phyloP scores from a whole-genome alignment of 2,113 vertebrate genomes.

The Vombatus ursinus region DNA sequence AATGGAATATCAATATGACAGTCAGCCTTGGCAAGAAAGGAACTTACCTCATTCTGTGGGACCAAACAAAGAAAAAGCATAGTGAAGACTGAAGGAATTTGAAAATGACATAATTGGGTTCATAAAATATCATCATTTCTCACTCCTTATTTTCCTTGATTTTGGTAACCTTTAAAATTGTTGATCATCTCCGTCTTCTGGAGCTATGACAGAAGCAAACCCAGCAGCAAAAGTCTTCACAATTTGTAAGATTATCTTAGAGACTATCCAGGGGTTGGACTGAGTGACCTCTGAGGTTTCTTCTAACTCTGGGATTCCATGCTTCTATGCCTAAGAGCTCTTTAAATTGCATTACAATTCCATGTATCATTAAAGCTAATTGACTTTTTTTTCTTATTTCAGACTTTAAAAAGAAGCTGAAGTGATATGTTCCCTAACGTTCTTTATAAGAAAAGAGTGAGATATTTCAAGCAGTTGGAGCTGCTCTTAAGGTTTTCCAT shows the following conservation, averaged over 20 bases:
- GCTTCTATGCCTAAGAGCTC: not conserved
- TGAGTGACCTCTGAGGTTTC: not conserved
- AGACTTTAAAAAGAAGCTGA: not conserved
- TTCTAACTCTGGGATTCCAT: not conserved
- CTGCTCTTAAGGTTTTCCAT: constrained; percentile 5
- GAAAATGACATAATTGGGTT: not conserved
- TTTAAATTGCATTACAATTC: not conserved
- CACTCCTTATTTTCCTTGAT: not conserved
- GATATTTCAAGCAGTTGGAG: not conserved
- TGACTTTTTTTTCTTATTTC: not conserved
- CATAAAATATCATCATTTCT: not conserved
- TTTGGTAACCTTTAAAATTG: not conserved
- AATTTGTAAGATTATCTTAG: not conserved
- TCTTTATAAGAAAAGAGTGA: constrained; percentile 4
- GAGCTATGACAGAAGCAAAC: not conserved
- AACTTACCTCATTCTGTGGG: not conserved
- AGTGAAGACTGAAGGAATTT: not conserved
- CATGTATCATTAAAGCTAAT: not conserved
- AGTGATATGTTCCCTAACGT: not conserved
- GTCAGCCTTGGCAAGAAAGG: not conserved
- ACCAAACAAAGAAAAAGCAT: not conserved
- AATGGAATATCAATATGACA: not conserved
- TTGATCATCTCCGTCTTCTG: not conserved
- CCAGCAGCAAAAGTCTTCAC: not conserved
- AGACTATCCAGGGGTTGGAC: not conserved